Percentiles rank a stretch among this genome's conserved stretches.
phyloP scores from a whole-genome alignment of 2,113 vertebrate species.

The Brachypodius melanocephalos region DNA sequence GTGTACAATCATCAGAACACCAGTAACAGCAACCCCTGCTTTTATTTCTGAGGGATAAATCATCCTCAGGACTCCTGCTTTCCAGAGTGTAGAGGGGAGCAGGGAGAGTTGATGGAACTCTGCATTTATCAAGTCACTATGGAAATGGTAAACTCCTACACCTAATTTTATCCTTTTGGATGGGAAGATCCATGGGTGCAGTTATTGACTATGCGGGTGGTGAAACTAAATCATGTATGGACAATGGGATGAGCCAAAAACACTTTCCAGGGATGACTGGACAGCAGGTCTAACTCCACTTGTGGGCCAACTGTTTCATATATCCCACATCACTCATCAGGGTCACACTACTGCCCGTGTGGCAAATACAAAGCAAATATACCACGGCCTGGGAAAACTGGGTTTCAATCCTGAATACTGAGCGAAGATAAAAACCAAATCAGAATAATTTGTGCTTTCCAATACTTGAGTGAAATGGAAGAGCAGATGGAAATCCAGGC shows the following conservation, averaged over 20 bases:
- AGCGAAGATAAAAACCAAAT: neutral
- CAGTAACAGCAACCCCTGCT: rapidly evolving
- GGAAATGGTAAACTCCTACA: neutral
- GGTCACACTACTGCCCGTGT: neutral
- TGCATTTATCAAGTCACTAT: neutral
- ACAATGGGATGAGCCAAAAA: neutral
- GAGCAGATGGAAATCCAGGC: neutral
- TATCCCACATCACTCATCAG: neutral
- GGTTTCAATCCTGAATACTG: neutral
- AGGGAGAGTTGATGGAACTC: neutral
- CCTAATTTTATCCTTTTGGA: neutral
- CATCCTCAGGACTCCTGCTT: neutral
- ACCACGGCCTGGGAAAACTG: neutral
- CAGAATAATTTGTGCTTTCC: neutral
- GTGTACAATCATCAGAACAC: neutral
- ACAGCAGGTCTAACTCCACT: neutral
- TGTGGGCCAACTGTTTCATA: neutral
- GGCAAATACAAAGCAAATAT: neutral
- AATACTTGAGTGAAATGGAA: neutral
- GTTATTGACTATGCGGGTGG: neutral
- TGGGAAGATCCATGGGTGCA: neutral
- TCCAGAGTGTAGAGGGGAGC: neutral
- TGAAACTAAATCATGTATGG: neutral
- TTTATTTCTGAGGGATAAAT: neutral
- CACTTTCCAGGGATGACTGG: neutral